Evolutionary conservation across 2,113 vertebrate species (phyloP).

Genomic region (Myanophis thanlyinensis): DNA sequence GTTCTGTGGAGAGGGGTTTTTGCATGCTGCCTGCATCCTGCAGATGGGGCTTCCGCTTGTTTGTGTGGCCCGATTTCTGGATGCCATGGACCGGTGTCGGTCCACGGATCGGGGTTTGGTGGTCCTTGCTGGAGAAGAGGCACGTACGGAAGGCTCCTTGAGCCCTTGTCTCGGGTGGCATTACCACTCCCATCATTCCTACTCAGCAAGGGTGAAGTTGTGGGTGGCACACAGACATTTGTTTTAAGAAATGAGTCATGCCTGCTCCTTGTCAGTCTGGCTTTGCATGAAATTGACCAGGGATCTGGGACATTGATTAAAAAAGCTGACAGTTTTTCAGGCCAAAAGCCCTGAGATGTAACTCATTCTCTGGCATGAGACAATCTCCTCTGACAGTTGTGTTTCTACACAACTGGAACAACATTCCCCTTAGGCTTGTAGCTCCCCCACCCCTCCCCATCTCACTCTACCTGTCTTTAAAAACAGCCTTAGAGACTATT

Average conservation of each 20-base stretch:
- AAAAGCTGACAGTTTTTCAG: neutral
- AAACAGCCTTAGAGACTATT: neutral
- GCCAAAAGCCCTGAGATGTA: neutral
- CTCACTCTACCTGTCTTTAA: neutral
- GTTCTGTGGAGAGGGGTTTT: no score
- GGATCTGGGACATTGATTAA: neutral
- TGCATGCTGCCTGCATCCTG: no score
- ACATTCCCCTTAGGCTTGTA: neutral
- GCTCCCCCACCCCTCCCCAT: neutral
- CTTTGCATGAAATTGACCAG: neutral
- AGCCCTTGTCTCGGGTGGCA: neutral
- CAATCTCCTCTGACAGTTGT: neutral
- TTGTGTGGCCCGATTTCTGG: no score
- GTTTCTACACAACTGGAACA: neutral
- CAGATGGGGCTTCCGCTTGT: no score
- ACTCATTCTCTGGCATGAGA: neutral
- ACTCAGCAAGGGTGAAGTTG: neutral
- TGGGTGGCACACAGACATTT: neutral
- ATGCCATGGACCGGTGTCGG: no score
- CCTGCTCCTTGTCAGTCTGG: neutral
- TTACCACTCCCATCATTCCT: neutral
- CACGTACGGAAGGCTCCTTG: neutral
- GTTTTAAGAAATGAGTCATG: neutral
- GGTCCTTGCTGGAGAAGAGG: conserved; percentile 25
- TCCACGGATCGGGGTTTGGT: no score